Conservation (phyloP, 2,888 invertebrate species). For the Eupithecia tripunctaria region DNA sequence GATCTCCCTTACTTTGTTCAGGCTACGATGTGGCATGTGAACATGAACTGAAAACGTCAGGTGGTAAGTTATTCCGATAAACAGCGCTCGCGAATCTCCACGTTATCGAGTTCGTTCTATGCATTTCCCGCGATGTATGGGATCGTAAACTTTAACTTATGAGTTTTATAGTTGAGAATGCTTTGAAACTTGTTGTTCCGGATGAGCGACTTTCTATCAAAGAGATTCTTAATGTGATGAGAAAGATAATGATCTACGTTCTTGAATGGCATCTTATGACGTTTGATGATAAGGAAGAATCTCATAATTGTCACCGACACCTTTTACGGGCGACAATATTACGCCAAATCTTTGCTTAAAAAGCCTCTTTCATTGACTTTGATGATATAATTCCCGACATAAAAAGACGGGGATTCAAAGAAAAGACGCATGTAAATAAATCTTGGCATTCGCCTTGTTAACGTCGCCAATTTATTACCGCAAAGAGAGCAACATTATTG, state of each 20-base stretch:
- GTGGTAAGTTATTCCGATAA: constrained; percentile 57
- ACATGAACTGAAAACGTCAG: constrained; percentile 50
- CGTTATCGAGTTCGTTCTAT: constrained; percentile 32
- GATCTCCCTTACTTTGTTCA: neutral
- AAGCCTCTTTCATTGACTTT: neutral
- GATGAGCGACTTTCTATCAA: neutral
- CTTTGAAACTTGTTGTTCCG: constrained; percentile 17
- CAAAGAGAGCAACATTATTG: constrained; percentile 35
- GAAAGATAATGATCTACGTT: neutral
- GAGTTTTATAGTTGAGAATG: constrained; percentile 28
- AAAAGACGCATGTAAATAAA: constrained; percentile 17
- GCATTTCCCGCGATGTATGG: constrained; percentile 24
- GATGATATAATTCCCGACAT: neutral
- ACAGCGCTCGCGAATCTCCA: constrained; percentile 43
- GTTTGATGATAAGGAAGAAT: neutral
- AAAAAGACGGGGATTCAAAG: neutral
- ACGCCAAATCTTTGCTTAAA: neutral
- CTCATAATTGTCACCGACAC: neutral
- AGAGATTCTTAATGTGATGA: neutral
- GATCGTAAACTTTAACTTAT: constrained; percentile 30
- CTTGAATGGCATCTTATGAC: neutral
- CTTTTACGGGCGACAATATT: neutral
- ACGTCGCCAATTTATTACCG: constrained; percentile 29
- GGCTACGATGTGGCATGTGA: neutral
- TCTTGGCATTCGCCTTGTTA: constrained; percentile 12